A percentile compares a stretch with the other conserved stretches of the same genome.
These are phyloP conservation scores for Microcaecilia unicolor DNA, from an alignment of 2,797 vertebrate genomes.

Conservation along the genomic window DNA sequence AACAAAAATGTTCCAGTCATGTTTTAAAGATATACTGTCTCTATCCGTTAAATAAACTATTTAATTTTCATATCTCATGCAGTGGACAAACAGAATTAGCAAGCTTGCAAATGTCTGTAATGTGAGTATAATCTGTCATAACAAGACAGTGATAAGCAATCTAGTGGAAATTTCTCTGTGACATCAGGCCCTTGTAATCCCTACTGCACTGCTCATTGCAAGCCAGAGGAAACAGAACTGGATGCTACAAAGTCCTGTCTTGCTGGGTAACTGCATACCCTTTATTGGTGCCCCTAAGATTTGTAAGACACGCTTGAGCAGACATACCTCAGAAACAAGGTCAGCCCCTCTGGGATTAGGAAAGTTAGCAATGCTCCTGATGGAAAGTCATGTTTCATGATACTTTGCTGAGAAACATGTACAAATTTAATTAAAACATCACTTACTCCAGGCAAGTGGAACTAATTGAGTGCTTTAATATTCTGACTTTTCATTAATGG, in stretches of 20 bases:
- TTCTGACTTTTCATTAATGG: slow-evolving; percentile 53
- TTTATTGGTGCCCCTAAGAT: slow-evolving; percentile 34
- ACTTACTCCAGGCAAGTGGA: slow-evolving; percentile 40
- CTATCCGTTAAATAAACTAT: too few relatives aligned
- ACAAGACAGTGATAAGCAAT: too few relatives aligned
- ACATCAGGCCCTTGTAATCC: too few relatives aligned
- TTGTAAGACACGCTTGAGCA: slow-evolving; percentile 44
- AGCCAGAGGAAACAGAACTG: slow-evolving; percentile 5
- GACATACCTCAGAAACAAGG: slow-evolving; percentile 40
- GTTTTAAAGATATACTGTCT: too few relatives aligned
- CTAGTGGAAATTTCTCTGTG: not conserved
- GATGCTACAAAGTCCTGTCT: slow-evolving; percentile 6
- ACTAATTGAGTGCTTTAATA: slow-evolving; percentile 44
- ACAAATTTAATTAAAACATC: slow-evolving; percentile 59
- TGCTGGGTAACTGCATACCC: slow-evolving; percentile 23
- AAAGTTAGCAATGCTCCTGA: slow-evolving; percentile 42
- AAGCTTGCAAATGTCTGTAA: too few relatives aligned
- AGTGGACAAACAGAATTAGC: too few relatives aligned
- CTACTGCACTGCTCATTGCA: not conserved
- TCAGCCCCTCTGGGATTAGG: slow-evolving; percentile 46
- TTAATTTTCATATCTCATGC: too few relatives aligned
- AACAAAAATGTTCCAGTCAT: too few relatives aligned
- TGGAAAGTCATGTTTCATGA: slow-evolving; percentile 53
- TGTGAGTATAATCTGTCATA: too few relatives aligned
- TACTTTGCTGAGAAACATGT: slow-evolving; percentile 50